Evolutionary conservation across 2,888 invertebrate species (phyloP).

Genomic region (Crossocerus cetratus): DNA sequence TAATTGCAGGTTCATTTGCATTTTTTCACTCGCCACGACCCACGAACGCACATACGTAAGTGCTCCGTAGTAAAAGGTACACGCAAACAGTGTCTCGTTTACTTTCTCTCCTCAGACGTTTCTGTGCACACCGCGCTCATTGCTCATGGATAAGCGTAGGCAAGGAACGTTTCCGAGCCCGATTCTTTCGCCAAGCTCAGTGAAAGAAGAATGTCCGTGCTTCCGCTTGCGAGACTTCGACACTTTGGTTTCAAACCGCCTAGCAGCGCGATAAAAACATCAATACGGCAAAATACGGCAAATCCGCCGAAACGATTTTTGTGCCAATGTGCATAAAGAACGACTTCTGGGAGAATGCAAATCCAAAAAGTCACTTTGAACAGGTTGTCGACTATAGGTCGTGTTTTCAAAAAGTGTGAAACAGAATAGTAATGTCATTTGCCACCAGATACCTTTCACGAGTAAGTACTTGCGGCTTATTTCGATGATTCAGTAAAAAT

Average conservation of each 20-base stretch:
- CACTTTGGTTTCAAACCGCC: slow-evolving; percentile 20
- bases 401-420: too few species aligned
- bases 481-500: too few species aligned
- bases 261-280: background rate
- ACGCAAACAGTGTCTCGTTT: too few species aligned
- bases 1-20: slow-evolving; percentile 36
- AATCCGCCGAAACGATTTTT: too few species aligned
- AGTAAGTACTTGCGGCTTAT: too few species aligned
- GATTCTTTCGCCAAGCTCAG: background rate
- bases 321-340: too few species aligned
- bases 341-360: too few species aligned
- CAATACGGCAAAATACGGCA: background rate
- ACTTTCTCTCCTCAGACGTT: slow-evolving; percentile 40
- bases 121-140: background rate
- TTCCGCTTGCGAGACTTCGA: background rate
- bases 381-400: too few species aligned
- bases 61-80: slow-evolving; percentile 36
- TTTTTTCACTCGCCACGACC: slow-evolving; percentile 24
- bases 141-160: background rate
- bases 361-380: too few species aligned
- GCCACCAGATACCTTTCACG: too few species aligned
- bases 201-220: background rate
- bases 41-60: too few species aligned
- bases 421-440: too few species aligned
- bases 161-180: background rate